Conservation (phyloP, 2,888 invertebrate genomes). For the Cosmopolites sordidus region DNA sequence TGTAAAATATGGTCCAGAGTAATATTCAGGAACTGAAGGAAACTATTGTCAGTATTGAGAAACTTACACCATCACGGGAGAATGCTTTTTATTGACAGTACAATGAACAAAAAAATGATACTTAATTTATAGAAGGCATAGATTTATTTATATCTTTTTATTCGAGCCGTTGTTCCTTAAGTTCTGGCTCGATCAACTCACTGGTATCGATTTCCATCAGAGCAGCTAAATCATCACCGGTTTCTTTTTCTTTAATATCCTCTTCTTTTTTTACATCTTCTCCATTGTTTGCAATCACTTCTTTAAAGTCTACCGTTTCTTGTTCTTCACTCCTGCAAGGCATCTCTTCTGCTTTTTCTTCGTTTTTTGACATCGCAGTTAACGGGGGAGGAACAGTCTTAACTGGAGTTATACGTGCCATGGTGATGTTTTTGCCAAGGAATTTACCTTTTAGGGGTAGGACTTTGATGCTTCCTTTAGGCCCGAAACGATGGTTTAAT, state of each 20-base stretch:
- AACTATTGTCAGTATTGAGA: no score
- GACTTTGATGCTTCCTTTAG: slow-evolving; percentile 46
- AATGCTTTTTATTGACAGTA: no score
- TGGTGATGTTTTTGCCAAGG: slow-evolving; percentile 38
- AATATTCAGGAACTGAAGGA: no score
- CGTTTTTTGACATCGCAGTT: not conserved
- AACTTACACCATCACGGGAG: no score
- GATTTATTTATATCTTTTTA: no score
- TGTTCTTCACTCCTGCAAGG: slow-evolving; percentile 1
- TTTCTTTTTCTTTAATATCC: not conserved
- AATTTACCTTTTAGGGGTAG: slow-evolving; percentile 44
- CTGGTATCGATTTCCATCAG: slow-evolving; percentile 19
- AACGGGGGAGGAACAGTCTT: not conserved
- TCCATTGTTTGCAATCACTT: not conserved
- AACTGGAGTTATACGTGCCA: slow-evolving; percentile 11
- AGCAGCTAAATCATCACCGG: slow-evolving; percentile 8
- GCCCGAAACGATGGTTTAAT: slow-evolving; percentile 36
- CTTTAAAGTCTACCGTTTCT: not conserved
- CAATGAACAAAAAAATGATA: no score
- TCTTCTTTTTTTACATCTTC: not conserved
- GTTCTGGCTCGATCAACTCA: slow-evolving; percentile 19
- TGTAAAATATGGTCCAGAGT: no score
- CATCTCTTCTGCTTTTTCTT: slow-evolving; percentile 1
- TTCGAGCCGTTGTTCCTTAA: no score
- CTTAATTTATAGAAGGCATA: no score